Conservation (phyloP, 2,797 vertebrate species). For the Brotula barbata region DNA sequence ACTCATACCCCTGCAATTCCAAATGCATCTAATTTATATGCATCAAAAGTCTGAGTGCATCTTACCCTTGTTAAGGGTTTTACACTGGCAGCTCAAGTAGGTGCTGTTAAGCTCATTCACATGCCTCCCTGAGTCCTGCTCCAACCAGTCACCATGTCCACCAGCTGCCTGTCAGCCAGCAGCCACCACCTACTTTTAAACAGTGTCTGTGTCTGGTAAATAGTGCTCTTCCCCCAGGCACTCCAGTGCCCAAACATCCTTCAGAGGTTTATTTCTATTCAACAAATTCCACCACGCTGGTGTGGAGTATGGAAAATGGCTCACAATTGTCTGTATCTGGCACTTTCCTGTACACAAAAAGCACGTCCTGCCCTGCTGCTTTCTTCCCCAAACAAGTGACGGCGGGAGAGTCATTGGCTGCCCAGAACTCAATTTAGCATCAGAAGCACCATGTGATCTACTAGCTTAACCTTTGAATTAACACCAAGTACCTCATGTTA, state of each 20-base stretch:
- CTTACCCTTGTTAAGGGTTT: constrained; percentile 61
- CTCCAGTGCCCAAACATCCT: constrained; percentile 36
- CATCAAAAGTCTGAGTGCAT: constrained; percentile 31
- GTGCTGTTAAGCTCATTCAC: constrained; percentile 77
- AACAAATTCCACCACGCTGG: constrained; percentile 15
- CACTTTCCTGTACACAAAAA: constrained; percentile 13
- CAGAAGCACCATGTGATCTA: constrained; percentile 35
- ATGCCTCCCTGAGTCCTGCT: constrained; percentile 67
- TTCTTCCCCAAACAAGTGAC: constrained; percentile 42
- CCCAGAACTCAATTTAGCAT: constrained; percentile 14
- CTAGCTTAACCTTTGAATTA: constrained; percentile 58
- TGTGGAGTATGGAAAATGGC: constrained; percentile 31
- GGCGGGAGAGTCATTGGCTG: constrained; percentile 27
- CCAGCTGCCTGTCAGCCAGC: constrained; percentile 59
- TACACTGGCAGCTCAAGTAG: constrained; percentile 65
- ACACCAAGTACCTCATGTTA: constrained; percentile 56
- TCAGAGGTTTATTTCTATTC: constrained; percentile 23
- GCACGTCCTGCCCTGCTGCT: background rate
- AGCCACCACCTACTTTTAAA: constrained; percentile 45
- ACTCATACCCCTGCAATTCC: constrained; percentile 13
- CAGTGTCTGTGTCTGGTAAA: constrained; percentile 14
- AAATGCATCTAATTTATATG: constrained; percentile 47
- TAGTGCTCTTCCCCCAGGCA: constrained; percentile 24
- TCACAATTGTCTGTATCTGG: background rate
- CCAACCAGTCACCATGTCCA: constrained; percentile 59